Evolutionary conservation across 2,888 invertebrate species (phyloP).

Genomic region (Crepidodera aurea): DNA sequence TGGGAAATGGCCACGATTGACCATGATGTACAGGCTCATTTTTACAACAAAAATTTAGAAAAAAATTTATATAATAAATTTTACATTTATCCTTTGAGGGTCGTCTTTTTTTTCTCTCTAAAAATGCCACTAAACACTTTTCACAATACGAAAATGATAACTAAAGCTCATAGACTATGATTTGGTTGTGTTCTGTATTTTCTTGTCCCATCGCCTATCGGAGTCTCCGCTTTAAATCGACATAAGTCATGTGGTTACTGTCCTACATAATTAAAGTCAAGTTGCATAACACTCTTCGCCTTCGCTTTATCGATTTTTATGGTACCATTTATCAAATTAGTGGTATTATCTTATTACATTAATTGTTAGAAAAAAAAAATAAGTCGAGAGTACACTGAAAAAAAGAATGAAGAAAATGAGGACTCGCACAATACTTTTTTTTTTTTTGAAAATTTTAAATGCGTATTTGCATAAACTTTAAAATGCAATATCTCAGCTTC

Average conservation of each 20-base stretch:
- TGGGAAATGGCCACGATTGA: no score
- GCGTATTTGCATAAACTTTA: no score
- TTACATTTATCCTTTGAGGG: no score
- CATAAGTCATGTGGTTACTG: not conserved
- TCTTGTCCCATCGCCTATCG: slow-evolving; percentile 8
- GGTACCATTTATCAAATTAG: not conserved
- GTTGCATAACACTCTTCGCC: slow-evolving; percentile 11
- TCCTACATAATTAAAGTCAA: slow-evolving; percentile 8
- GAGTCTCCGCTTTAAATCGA: not conserved
- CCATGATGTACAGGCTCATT: no score
- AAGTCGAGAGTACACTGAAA: not conserved
- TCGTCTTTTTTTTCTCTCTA: no score
- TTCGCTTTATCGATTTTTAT: slow-evolving; percentile 1
- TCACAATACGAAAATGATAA: no score
- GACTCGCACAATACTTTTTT: no score
- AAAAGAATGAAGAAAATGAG: not conserved
- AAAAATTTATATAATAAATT: no score
- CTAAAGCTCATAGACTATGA: not conserved
- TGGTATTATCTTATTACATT: not conserved
- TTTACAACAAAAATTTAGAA: no score
- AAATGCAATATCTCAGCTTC: no score
- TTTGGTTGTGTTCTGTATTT: not conserved
- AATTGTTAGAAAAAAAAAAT: not conserved
- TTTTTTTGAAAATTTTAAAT: no score
- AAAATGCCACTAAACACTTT: no score